Percentiles rank a stretch among this genome's conserved stretches.
phyloP scores from a whole-genome alignment of 2,888 invertebrate genomes.

The Melinaea marsaeus region DNA sequence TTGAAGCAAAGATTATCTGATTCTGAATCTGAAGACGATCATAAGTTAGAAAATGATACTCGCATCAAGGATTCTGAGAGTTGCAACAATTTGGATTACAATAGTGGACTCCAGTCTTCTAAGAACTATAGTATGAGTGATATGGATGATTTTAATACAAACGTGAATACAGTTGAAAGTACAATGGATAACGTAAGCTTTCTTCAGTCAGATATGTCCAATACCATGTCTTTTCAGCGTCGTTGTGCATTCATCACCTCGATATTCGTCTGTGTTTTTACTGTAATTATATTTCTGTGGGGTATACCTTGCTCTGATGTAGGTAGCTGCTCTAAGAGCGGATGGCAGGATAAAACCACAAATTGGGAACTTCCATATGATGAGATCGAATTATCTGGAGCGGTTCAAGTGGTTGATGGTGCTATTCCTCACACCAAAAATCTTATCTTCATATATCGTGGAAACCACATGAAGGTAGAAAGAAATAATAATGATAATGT shows the following conservation, averaged over 20 bases:
- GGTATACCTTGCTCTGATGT: constrained; percentile 85
- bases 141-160: constrained; percentile 70
- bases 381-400: constrained; percentile 83
- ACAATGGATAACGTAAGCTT: constrained; percentile 74
- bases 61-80: constrained; percentile 57
- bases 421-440: constrained; percentile 81
- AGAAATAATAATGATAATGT: constrained; percentile 68
- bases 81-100: constrained; percentile 67
- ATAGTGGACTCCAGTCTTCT: constrained; percentile 65
- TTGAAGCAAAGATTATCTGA: constrained; percentile 87
- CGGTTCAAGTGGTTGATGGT: constrained; percentile 83
- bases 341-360: constrained; percentile 77
- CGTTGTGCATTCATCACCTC: constrained; percentile 84
- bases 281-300: constrained; percentile 86
- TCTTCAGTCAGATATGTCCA: constrained; percentile 67
- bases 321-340: constrained; percentile 79
- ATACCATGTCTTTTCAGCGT: constrained; percentile 82
- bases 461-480: constrained; percentile 79
- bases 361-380: constrained; percentile 84
- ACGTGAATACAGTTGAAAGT: constrained; percentile 67
- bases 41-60: constrained; percentile 57
- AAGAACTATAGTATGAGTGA: constrained; percentile 70
- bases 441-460: constrained; percentile 85
- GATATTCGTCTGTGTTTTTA: constrained; percentile 82
- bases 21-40: constrained; percentile 87